Evolutionary conservation across 2,113 vertebrate species (phyloP).

Genomic region (Hippolais icterina): DNA sequence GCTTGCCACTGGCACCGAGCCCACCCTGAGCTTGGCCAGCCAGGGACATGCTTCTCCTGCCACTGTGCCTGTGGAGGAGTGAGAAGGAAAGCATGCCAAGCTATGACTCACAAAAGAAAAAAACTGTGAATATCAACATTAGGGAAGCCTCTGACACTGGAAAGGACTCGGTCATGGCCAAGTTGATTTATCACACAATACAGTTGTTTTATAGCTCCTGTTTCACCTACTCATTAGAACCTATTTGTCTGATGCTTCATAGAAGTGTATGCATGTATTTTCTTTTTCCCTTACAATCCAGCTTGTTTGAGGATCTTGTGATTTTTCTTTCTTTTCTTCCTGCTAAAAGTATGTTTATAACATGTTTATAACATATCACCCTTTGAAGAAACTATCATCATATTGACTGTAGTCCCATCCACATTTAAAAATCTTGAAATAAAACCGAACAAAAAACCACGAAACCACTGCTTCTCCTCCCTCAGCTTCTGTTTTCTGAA

Average conservation of each 20-base stretch:
- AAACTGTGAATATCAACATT: neutral
- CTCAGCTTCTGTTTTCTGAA: neutral
- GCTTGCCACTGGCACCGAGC: neutral
- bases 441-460: neutral
- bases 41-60: neutral
- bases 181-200: neutral
- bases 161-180: neutral
- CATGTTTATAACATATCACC: neutral
- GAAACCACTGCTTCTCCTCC: neutral
- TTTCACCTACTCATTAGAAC: neutral
- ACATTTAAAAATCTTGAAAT: neutral
- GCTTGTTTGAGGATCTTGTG: neutral
- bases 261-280: neutral
- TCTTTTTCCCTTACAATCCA: neutral
- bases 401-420: neutral
- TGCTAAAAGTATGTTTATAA: neutral
- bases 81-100: neutral
- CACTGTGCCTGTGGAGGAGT: neutral
- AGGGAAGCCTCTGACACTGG: neutral
- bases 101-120: neutral
- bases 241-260: neutral
- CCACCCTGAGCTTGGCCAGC: neutral
- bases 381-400: neutral
- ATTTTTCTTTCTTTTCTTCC: neutral
- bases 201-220: neutral